Base-by-base conservation (phyloP, 1,140 invertebrate species). In the Lysiphlebus fabarum region DNA sequence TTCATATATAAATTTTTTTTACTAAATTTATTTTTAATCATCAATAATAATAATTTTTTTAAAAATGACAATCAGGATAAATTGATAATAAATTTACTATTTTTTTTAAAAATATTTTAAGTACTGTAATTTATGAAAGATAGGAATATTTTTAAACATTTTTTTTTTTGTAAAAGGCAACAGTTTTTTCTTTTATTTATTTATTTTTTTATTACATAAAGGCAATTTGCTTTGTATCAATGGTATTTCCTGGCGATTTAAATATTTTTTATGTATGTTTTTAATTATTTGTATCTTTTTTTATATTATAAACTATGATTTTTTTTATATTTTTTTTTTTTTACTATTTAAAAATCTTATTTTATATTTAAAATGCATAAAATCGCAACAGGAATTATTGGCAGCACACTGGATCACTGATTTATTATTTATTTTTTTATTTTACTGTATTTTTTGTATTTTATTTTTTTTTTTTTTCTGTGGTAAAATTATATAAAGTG, bases 211-310 rank as follows among this genome's bases (percentile, higher is more conserved):
- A 75, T 72, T 76, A 71, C 66, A 67, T 75, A 71, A 79, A 79
- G 77, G 77, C 77, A 79, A 74, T 79, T 73, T 65, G 71, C 68
- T 79, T 79, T 79, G 76, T 79, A 79, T 79, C 75, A 77, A 77
- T 70, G 72, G 76, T 77, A 72, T 76, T 68, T 74, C 65, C 49
- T 71, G 73, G 67, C 68, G 68, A 71, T 68, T 73, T 73, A 59
- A 60, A 64, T 65, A 66, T 64, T 67, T 60, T 12, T 42, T 62
- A 62, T 57, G 43, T 48, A 59, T 51, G n/a, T 36, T 37, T 57
- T 61, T 63, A 48, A 66, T 7, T 33, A 14, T 55, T 12, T 53
- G 14, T n/a, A 14, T 42, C 34, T 50, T 9, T 33, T 58, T 42
- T 38, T 38, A 2, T 53, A n/a, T 14, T 58, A 8, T 43, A 59